Percentiles rank a stretch among this genome's conserved stretches.
Evolutionary conservation across 2,888 invertebrate genomes (phyloP).

Genomic region (Mesochorus sp.): DNA sequence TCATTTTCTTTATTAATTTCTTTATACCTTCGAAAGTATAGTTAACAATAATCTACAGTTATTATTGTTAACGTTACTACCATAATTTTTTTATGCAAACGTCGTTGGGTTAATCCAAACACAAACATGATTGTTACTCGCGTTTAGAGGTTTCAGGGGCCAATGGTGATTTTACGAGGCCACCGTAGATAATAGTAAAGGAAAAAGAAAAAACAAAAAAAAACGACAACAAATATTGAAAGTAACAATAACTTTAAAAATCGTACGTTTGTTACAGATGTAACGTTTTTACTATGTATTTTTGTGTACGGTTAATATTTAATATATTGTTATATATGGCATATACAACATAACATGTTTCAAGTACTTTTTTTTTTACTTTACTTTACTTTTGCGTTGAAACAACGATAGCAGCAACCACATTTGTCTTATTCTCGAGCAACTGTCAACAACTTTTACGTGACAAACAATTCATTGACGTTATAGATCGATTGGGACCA

Average conservation of each 20-base stretch:
- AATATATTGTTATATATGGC: slow-evolving; percentile 50
- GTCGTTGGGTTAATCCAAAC: slow-evolving; percentile 20
- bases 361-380: slow-evolving; percentile 4
- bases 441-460: no score
- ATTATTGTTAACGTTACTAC: slow-evolving; percentile 35
- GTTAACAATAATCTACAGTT: slow-evolving; percentile 8
- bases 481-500: no score
- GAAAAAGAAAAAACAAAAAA: no score
- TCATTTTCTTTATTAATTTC: slow-evolving; percentile 28
- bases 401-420: no score
- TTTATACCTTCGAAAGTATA: slow-evolving; percentile 32
- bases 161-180: slow-evolving; percentile 30
- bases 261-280: slow-evolving; percentile 40
- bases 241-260: no score
- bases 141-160: slow-evolving; percentile 42
- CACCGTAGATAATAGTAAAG: no score
- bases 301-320: slow-evolving; percentile 57
- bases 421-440: no score
- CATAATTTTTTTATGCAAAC: slow-evolving; percentile 17
- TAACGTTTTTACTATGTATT: slow-evolving; percentile 44
- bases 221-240: no score
- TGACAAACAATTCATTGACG: no score
- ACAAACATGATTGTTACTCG: neutral
- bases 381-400: neutral
- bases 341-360: no score